These are phyloP conservation scores for Brachyhypopomus occidentalis DNA, from an alignment of 2,113 vertebrate genomes.

Conservation along the genomic window DNA sequence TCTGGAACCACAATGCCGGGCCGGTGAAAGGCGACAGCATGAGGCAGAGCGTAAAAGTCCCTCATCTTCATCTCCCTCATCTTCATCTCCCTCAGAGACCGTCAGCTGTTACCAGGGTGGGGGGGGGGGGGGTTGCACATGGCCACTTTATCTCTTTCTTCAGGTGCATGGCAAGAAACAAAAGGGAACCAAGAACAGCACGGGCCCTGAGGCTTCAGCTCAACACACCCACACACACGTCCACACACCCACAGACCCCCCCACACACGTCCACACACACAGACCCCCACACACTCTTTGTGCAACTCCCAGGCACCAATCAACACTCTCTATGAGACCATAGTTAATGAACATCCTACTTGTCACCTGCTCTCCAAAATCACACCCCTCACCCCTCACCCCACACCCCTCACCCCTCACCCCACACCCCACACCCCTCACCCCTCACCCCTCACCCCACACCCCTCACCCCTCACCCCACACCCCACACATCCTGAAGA, in stretches of 20 bases:
- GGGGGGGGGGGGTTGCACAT: not conserved
- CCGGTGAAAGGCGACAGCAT: no score
- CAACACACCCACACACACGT: not conserved
- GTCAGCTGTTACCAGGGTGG: not conserved
- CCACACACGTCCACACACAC: no score
- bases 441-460: no score
- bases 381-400: not conserved
- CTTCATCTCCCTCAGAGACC: no score
- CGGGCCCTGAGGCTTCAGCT: slow-evolving; percentile 1
- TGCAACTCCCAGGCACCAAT: no score
- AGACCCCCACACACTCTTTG: not conserved
- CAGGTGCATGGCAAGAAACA: not conserved
- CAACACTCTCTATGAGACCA: not conserved
- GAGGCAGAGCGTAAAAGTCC: no score
- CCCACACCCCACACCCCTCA: no score
- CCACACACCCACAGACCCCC: not conserved
- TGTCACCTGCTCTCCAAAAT: not conserved
- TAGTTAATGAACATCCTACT: not conserved
- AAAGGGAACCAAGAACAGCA: not conserved
- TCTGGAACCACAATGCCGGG: no score
- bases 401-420: no score
- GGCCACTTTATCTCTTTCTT: not conserved
- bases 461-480: not conserved
- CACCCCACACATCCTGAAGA: not conserved
- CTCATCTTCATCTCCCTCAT: no score